These are phyloP conservation scores for Euplagia quadripunctaria DNA, from an alignment of 2,888 invertebrate genomes.

Conservation along the genomic window DNA sequence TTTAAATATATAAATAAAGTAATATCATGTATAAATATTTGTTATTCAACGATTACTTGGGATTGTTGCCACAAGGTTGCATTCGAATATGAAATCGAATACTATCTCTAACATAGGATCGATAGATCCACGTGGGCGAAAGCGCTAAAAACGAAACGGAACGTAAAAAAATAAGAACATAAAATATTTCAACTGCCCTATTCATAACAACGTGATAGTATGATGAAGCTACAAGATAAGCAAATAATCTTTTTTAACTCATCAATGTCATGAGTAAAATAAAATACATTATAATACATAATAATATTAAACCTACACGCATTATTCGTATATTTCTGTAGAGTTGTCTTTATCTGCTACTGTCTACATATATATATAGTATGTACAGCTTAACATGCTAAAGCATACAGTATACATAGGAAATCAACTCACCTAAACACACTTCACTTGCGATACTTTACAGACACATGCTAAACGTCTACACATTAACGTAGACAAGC, in stretches of 20 bases:
- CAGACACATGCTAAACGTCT: slow-evolving; percentile 21
- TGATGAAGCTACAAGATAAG: not conserved
- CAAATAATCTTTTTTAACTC: not conserved
- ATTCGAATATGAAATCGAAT: not conserved
- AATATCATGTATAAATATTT: too few relatives aligned
- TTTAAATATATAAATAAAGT: too few relatives aligned
- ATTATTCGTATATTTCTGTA: not conserved
- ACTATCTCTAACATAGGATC: not conserved
- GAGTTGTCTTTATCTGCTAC: not conserved
- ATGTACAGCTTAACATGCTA: not conserved
- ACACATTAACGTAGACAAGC: slow-evolving; percentile 32
- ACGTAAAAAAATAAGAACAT: not conserved
- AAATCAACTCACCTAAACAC: slow-evolving; percentile 25
- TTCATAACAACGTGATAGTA: not conserved
- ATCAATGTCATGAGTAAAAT: not conserved
- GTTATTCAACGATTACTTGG: too few relatives aligned
- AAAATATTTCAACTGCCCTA: not conserved
- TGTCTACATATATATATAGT: not conserved
- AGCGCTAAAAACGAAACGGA: not conserved
- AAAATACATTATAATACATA: not conserved
- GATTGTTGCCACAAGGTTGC: not conserved
- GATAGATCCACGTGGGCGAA: not conserved
- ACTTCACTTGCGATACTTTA: slow-evolving; percentile 13
- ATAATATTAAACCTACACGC: not conserved
- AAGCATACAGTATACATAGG: not conserved